phyloP scores from a whole-genome alignment of 2,888 invertebrate species.

The Automeris io region DNA sequence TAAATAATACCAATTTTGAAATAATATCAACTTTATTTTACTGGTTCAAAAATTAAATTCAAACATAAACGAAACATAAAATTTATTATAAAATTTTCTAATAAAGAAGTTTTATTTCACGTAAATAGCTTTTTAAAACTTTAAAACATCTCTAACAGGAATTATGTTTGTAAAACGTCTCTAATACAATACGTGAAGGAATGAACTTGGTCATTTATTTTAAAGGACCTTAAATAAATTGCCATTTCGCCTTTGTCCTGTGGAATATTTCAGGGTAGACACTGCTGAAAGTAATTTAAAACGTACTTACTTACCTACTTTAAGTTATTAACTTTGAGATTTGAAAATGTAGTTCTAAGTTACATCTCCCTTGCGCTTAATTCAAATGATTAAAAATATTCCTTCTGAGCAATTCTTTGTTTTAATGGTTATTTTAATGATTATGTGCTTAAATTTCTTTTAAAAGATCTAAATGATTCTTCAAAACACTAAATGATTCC shows the following conservation, averaged over 20 bases:
- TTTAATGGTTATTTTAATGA: too few relatives aligned
- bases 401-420: too few relatives aligned
- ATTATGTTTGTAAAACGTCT: neutral
- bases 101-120: too few relatives aligned
- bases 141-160: neutral
- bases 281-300: neutral
- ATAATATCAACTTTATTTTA: neutral
- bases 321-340: neutral
- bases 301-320: neutral
- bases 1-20: neutral
- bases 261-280: slow-evolving; percentile 1
- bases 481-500: too few relatives aligned
- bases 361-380: too few relatives aligned
- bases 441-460: too few relatives aligned
- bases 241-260: slow-evolving; percentile 5
- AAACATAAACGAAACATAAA: too few relatives aligned
- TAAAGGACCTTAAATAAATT: slow-evolving; percentile 3
- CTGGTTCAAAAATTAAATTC: neutral
- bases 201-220: slow-evolving; percentile 5
- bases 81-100: too few relatives aligned
- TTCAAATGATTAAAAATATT: too few relatives aligned
- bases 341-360: too few relatives aligned
- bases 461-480: too few relatives aligned
- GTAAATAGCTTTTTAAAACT: neutral
- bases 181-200: slow-evolving; percentile 3